Evolutionary conservation across 2,113 vertebrate species (phyloP).

Genomic region (Scomber scombrus): DNA sequence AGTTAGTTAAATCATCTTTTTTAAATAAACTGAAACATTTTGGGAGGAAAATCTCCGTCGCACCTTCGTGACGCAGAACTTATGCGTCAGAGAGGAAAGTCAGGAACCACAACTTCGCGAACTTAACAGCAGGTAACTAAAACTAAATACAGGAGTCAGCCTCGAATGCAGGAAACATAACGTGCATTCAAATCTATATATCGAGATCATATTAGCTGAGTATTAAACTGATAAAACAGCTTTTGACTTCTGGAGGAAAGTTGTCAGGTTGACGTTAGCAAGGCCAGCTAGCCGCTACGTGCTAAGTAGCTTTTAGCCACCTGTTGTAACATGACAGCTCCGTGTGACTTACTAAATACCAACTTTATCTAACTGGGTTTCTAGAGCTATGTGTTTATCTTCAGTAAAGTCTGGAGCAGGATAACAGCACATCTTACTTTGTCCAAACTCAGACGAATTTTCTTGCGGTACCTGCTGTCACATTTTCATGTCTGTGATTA

Average conservation of each 20-base stretch:
- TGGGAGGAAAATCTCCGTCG: conserved; percentile 33
- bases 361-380: neutral
- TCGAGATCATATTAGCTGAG: fast-evolving
- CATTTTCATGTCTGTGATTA: neutral
- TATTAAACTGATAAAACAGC: no score
- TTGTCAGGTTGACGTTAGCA: conserved; percentile 34
- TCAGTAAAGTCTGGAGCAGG: neutral
- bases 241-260: neutral
- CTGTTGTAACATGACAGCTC: conserved; percentile 60
- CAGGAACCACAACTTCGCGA: conserved; percentile 63
- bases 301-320: conserved; percentile 67
- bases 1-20: neutral
- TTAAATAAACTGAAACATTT: neutral
- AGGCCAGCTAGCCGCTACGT: conserved; percentile 40
- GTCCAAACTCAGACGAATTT: neutral
- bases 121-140: conserved; percentile 68
- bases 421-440: neutral
- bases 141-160: neutral
- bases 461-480: conserved; percentile 1
- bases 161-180: fast-evolving
- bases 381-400: neutral
- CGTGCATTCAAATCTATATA: fast-evolving
- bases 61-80: conserved; percentile 67
- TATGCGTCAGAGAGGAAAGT: conserved; percentile 67
- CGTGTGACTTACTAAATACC: neutral